Evolutionary conservation across 2,888 invertebrate species (phyloP).

Genomic region (Xestia ashworthii): DNA sequence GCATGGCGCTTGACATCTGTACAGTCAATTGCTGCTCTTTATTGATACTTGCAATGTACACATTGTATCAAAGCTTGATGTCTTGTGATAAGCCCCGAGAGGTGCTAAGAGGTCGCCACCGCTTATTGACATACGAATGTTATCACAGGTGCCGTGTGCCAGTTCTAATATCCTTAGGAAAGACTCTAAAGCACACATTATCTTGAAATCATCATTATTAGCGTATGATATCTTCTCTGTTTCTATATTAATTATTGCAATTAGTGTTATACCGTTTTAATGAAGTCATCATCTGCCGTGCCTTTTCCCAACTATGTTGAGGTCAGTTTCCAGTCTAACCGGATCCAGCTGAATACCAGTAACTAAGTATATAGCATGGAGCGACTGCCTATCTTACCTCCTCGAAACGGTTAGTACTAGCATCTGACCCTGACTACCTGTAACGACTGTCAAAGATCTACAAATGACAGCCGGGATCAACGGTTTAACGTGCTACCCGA

Average conservation of each 20-base stretch:
- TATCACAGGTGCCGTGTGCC: neutral
- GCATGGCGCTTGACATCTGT: constrained; percentile 45
- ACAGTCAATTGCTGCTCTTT: constrained; percentile 57
- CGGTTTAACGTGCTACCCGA: no score
- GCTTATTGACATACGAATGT: neutral
- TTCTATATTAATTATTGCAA: no score
- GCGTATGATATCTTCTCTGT: no score
- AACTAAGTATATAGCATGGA: no score
- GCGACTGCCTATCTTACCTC: no score
- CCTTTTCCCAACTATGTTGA: neutral
- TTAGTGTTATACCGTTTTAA: neutral
- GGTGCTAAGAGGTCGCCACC: neutral
- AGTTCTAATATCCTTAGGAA: neutral
- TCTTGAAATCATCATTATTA: neutral
- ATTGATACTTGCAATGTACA: constrained; percentile 42
- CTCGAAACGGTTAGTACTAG: no score
- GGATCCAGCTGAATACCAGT: neutral
- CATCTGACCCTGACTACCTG: no score
- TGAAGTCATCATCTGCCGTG: neutral
- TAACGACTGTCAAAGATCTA: no score
- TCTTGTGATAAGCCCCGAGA: neutral
- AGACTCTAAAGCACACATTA: neutral
- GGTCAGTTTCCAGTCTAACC: neutral
- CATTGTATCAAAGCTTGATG: neutral
- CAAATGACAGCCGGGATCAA: no score